Base-by-base conservation (phyloP, 2,113 vertebrate species). In the Brachypteracias leptosomus region DNA sequence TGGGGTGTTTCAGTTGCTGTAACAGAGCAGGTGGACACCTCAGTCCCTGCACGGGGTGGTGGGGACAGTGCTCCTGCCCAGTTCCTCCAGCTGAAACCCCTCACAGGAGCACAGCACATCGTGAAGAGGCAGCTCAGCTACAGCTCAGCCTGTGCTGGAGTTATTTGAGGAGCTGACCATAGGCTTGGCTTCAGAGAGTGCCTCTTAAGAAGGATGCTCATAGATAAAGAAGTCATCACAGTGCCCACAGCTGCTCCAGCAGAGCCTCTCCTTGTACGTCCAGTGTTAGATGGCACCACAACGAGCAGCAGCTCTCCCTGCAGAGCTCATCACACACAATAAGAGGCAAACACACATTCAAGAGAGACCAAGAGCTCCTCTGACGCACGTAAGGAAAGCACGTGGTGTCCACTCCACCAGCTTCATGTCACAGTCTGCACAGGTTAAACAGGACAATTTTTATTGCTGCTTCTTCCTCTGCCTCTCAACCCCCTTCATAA, bases 1-100 rank as follows among this genome's bases (percentile, higher is more conserved):
- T 99, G 91, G 98, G 98, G 92, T 99, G 99, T 61, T 99, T 99
- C 94, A 99, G 98, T 98, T 98, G 99, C 99, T 99, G 98, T 28
- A 96, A 83, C 93, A 83, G 42, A 40, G 81, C 6, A 47, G 40
- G 9, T 1, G 16, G n/a, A 28, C 4, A 3, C 35, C 26, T 93
- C 61, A 85, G 85, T 9, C 7, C 9, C 29, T 13, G 86, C 52
- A 31, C 0, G 1, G 19, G 25, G 36, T 26, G 18, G 12, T 6
- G 7, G 31, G 36, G 22, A 22, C 38, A 26, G 19, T 16, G 36
- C 29, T n/a, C 36, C 13, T 36, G 8, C 54, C 46, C 68, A 16
- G 1, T 13, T 84, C 31, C 47, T 46, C 6, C 1, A 72, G 47
- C 38, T 28, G 58, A 78, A 66, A 18, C 29, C 57, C 35, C 35